A percentile compares a stretch with the other conserved stretches of the same genome.
phyloP scores from a whole-genome alignment of 2,797 vertebrate genomes.

The Aselliscus stoliczkanus region DNA sequence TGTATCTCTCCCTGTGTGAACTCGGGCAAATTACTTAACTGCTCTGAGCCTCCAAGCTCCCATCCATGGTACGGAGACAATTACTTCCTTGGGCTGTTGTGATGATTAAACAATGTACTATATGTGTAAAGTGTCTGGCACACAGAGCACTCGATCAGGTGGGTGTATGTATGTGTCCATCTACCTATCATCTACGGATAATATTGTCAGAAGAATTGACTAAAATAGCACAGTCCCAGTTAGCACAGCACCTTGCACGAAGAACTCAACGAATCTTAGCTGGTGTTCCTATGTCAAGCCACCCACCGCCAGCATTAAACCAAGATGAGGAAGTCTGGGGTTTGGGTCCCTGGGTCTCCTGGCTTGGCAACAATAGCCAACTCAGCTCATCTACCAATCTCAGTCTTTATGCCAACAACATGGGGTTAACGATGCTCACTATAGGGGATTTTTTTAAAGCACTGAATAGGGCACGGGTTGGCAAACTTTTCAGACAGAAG shows the following conservation, averaged over 20 bases:
- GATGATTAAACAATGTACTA: not conserved
- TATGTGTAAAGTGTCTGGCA: not conserved
- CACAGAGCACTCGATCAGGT: not conserved
- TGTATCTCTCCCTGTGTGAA: not conserved
- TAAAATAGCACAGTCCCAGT: not conserved
- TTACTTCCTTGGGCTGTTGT: not conserved
- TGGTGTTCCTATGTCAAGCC: not conserved
- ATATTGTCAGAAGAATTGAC: not conserved
- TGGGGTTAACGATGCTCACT: not conserved
- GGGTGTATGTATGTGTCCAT: too few species aligned
- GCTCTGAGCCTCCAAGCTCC: not conserved
- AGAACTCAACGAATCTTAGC: not conserved
- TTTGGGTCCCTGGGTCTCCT: not conserved
- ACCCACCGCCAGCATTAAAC: not conserved
- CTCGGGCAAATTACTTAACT: not conserved
- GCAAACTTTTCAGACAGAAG: too few species aligned
- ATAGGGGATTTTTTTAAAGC: not conserved
- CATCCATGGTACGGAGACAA: not conserved
- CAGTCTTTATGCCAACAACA: not conserved
- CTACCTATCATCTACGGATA: not conserved
- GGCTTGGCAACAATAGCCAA: not conserved
- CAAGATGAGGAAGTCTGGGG: not conserved
- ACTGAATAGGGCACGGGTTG: too few species aligned
- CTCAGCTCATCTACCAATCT: not conserved
- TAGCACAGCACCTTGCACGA: not conserved